Percentiles rank a stretch among this genome's conserved stretches.
Conservation (phyloP, 2,888 invertebrate genomes). For the Xanthia togata region DNA sequence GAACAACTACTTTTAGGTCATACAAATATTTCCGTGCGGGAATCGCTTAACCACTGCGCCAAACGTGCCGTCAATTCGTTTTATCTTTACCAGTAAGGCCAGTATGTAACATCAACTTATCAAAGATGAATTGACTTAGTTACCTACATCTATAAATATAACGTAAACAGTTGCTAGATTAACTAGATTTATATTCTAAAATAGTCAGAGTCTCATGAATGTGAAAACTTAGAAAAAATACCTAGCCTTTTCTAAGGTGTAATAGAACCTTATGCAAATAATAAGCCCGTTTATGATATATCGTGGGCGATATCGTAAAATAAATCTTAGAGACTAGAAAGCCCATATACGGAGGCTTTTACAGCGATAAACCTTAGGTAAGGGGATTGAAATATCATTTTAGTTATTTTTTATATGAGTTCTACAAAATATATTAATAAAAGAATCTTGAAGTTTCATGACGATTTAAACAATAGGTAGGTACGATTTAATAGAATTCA, state of each 20-base stretch:
- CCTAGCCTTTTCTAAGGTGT: constrained; percentile 21
- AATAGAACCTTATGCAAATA: constrained; percentile 38
- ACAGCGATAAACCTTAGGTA: constrained; percentile 18
- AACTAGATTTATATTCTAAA: neutral
- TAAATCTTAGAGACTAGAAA: constrained; percentile 42
- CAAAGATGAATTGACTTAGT: neutral
- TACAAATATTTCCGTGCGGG: too few species aligned
- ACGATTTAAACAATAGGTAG: neutral
- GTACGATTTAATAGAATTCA: neutral
- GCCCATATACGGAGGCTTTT: constrained; percentile 15
- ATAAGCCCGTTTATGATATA: constrained; percentile 45
- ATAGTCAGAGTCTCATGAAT: neutral
- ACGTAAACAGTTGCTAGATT: too few species aligned
- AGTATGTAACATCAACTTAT: neutral
- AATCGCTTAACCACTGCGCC: too few species aligned
- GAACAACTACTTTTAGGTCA: too few species aligned
- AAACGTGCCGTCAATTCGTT: too few species aligned
- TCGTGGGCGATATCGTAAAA: constrained; percentile 40
- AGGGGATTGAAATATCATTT: constrained; percentile 24
- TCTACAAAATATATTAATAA: neutral
- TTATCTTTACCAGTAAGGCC: neutral
- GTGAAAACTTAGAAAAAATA: neutral
- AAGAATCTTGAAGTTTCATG: neutral
- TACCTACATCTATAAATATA: neutral
- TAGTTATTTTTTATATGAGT: neutral